Base-by-base conservation (phyloP, 2,888 invertebrate genomes). In the Cloeon dipterum region DNA sequence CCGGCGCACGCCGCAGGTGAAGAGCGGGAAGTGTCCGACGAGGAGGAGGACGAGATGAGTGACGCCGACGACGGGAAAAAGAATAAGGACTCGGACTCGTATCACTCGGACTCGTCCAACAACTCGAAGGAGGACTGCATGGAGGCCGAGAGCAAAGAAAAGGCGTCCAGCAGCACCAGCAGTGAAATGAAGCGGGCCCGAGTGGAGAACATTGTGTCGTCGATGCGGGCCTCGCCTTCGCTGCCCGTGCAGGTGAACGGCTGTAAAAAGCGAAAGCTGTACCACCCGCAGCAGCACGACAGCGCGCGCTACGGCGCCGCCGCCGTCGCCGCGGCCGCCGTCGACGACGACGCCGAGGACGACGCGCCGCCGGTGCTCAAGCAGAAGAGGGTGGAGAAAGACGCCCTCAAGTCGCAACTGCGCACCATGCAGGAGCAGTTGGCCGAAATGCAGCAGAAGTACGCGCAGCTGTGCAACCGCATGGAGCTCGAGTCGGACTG, bases 261-360 rank as follows among this genome's bases (percentile, higher is more conserved):
- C 35, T 89, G 88, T 59, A 89, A 89, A 57, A 94, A 94, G 58
- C 70, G 93, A 34, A 94, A 94, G 58, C 66, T 91, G 20, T 91
- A 91, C 54, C 88, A 89, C 51, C 93, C 93, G 10, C 88, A 89
- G 56, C 91, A 91, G 52, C 86, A 89, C 56, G 79, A 79, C 51
- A 70, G 67, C 46, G 71, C 71, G 46, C 59, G 70, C n/a, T 63
- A 62, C 48, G 67, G 59, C 52, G 67, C 58, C 44, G 64, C 62
- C 20, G 38, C 36, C 14, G 26, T 36, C 20, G 32, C 29, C 32
- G 32, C 20, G 11, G 33, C 19, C 17, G 38, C 34, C 2, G 26
- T 32, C 17, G 17, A 36, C n/a, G 25, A 26, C 10, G 40, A 40
- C 21, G 39, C 36, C 17, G 44, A 41, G 3, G 50, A 49, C 13